phyloP scores from a whole-genome alignment of 2,888 invertebrate species.

The Euzophera pinguis region DNA sequence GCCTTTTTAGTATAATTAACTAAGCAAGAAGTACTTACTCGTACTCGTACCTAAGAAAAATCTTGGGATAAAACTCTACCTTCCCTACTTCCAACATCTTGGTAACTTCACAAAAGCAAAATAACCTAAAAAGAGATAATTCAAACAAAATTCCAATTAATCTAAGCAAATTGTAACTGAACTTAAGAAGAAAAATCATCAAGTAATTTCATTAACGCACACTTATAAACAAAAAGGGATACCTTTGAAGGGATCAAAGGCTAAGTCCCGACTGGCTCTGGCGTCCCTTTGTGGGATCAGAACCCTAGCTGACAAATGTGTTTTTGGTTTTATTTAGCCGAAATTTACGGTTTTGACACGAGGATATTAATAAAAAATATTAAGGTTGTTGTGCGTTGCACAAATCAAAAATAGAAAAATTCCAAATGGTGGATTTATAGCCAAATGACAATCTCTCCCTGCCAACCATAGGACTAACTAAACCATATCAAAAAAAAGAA shows the following conservation, averaged over 20 bases:
- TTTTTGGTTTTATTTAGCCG: background rate
- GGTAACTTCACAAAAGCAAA: too few species aligned
- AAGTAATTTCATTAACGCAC: slow-evolving; percentile 3
- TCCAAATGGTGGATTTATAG: too few species aligned
- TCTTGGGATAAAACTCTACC: background rate
- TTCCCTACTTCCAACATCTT: too few species aligned
- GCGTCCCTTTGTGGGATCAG: slow-evolving; percentile 60
- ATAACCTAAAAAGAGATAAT: background rate
- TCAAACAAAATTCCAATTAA: background rate
- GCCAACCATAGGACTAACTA: too few species aligned
- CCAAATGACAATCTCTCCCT: too few species aligned
- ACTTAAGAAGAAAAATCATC: background rate
- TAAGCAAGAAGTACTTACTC: too few species aligned
- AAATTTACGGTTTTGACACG: background rate
- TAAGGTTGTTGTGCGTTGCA: too few species aligned
- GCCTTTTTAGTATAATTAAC: too few species aligned
- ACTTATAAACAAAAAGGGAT: background rate
- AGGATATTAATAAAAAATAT: too few species aligned
- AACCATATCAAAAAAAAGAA: too few species aligned
- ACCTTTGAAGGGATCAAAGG: slow-evolving; percentile 32
- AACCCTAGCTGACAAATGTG: slow-evolving; percentile 19
- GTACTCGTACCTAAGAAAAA: too few species aligned
- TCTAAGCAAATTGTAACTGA: background rate
- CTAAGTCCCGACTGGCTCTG: slow-evolving; percentile 35
- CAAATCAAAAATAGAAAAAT: too few species aligned